phyloP scores from a whole-genome alignment of 2,797 vertebrate species.

The Pangasius macronema region DNA sequence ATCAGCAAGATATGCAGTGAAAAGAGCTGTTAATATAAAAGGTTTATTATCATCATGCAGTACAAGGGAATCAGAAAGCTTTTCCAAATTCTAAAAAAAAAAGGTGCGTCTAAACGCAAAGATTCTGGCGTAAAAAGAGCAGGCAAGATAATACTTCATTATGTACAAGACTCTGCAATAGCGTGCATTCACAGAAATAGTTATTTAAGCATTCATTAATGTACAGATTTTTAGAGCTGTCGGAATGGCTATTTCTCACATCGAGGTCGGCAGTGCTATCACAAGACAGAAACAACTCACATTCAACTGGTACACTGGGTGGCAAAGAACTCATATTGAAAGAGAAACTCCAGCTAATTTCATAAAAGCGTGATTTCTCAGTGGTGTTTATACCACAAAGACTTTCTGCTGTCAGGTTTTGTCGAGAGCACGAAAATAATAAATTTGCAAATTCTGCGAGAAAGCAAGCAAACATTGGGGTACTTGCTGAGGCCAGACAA shows the following conservation, averaged over 20 bases:
- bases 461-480: background rate
- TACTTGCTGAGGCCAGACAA: background rate
- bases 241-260: constrained; percentile 17
- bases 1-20: background rate
- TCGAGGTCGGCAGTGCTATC: constrained; percentile 10
- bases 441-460: background rate
- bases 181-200: constrained; percentile 9
- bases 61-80: constrained; percentile 22
- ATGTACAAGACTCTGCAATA: constrained; percentile 5
- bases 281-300: background rate
- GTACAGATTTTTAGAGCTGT: constrained; percentile 16
- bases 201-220: constrained; percentile 9
- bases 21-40: constrained; percentile 22
- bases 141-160: constrained; percentile 40
- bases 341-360: background rate
- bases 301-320: background rate
- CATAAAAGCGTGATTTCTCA: background rate
- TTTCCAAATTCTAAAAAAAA: constrained; percentile 30
- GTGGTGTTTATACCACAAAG: background rate
- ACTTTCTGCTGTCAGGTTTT: background rate
- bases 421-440: background rate
- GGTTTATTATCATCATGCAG: constrained; percentile 56
- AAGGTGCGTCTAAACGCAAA: constrained; percentile 3
- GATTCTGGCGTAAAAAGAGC: constrained; percentile 16
- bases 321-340: background rate